Conservation (phyloP, 2,113 vertebrate species). For the Varanus salvator region DNA sequence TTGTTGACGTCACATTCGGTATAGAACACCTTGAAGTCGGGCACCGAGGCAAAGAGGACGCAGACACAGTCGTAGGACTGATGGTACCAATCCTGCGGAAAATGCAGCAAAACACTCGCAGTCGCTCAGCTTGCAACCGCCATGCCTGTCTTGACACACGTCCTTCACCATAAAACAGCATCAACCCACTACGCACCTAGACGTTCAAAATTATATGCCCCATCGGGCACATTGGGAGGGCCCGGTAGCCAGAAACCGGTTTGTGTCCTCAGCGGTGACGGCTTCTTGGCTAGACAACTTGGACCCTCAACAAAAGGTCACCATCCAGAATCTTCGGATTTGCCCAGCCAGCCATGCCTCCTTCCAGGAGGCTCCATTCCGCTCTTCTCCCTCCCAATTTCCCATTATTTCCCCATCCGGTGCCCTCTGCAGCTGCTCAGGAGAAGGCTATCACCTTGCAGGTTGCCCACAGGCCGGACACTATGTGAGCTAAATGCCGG, state of each 20-base stretch:
- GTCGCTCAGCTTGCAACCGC: not conserved
- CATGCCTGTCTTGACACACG: not conserved
- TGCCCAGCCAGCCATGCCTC: not conserved
- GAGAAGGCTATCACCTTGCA: too few species aligned
- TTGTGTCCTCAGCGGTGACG: too few species aligned
- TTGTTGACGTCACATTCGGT: constrained; percentile 99
- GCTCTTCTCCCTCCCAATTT: too few species aligned
- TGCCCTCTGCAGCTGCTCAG: not conserved
- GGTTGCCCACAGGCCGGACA: too few species aligned
- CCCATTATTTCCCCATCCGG: not conserved
- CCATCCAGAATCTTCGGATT: not conserved
- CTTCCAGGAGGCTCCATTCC: not conserved
- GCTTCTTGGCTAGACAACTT: not conserved
- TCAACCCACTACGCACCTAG: not conserved
- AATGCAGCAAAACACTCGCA: constrained; percentile 5
- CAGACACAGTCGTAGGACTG: constrained; percentile 98
- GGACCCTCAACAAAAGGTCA: not conserved
- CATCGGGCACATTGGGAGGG: not conserved
- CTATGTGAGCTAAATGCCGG: too few species aligned
- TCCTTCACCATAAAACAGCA: not conserved
- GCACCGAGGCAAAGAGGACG: constrained; percentile 98
- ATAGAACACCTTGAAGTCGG: constrained; percentile 99
- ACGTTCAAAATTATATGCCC: not conserved
- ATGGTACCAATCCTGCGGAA: constrained; percentile 93
- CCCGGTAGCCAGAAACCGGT: not conserved